phyloP scores from a whole-genome alignment of 2,888 invertebrate genomes.

The Chrysolina americana region DNA sequence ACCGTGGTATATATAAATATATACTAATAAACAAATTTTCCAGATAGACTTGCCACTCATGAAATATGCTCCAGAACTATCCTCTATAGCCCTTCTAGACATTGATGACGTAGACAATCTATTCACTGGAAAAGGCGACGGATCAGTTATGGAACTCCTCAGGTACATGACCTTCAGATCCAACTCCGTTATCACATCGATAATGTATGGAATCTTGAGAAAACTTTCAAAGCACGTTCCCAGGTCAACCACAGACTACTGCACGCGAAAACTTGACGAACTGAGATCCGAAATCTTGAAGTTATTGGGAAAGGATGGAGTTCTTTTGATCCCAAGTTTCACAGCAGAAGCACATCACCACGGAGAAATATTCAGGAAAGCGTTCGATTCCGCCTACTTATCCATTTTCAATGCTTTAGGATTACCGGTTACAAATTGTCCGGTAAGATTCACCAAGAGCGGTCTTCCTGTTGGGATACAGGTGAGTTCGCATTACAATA shows the following conservation, averaged over 20 bases:
- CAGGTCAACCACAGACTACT: conserved; percentile 42
- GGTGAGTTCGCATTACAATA: conserved; percentile 61
- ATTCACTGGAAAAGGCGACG: conserved; percentile 77
- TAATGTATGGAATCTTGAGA: conserved; percentile 72
- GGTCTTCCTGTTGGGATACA: conserved; percentile 84
- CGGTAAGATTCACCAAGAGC: conserved; percentile 80
- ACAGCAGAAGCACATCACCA: conserved; percentile 79
- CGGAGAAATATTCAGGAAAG: conserved; percentile 77
- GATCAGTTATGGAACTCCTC: conserved; percentile 76
- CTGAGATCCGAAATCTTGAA: conserved; percentile 68
- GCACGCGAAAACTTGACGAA: conserved; percentile 39
- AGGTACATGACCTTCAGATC: conserved; percentile 78
- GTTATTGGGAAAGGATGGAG: conserved; percentile 77
- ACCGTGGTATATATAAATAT: not conserved
- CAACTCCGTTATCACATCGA: conserved; percentile 77
- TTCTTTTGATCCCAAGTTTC: conserved; percentile 80
- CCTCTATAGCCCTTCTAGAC: conserved; percentile 72
- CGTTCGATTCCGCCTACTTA: conserved; percentile 83
- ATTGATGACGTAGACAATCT: conserved; percentile 78
- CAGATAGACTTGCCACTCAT: conserved; percentile 77
- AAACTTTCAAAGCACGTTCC: conserved; percentile 56
- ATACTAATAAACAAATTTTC: conserved; percentile 35
- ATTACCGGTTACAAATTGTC: conserved; percentile 88
- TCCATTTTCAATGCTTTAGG: conserved; percentile 88
- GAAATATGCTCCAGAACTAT: conserved; percentile 77